Base-by-base conservation (phyloP, 1,140 invertebrate species). In the Hyles vespertilio region DNA sequence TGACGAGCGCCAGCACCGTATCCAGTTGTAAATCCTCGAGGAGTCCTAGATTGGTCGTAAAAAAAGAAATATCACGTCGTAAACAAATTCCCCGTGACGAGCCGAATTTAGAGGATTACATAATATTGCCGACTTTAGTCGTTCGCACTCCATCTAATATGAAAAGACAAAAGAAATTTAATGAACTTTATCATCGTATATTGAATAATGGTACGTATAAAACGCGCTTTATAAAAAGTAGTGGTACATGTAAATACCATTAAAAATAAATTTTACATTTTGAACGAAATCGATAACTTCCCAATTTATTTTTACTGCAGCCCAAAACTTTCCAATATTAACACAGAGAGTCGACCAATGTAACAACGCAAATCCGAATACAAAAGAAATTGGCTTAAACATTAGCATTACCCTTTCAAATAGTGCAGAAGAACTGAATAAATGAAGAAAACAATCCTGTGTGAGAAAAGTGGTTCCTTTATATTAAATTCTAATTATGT, bases 141-240 rank as follows among this genome's bases (percentile, higher is more conserved):
- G 74, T 86, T 3, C 77, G 82, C n/a, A 86, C 86, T 5, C 80
- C 86, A 22, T 87, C 86, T n/a, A 89, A 89, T 61, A 67, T 89
- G 53, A 81, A 79, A 43, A 69, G 86, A 6, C 84, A 89, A 59
- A 87, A 81, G 59, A 84, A 84, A 63, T 89, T 89, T 50, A 84
- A 81, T 60, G 83, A 87, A 67, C 54, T 89, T 5, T 89, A 89
- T 69, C 84, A 86, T 63, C 75, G 77, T 45, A 85, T 87, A 58
- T 22, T 78, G 45, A 75, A 77, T 56, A 79, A 77, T 69, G 65
- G 77, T 82, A 59, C 51, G 63, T 61, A 59, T 40, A 1, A 8
- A 34, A 34, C n/a, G n/a, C 22, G 0, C 22, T 22, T 22, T 22
- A 22, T 22, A 22, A 22, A 22, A 22, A 22, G 22, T 22, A 22